phyloP scores from a whole-genome alignment of 1,140 invertebrate species.

The Wiebesia pumilae region DNA sequence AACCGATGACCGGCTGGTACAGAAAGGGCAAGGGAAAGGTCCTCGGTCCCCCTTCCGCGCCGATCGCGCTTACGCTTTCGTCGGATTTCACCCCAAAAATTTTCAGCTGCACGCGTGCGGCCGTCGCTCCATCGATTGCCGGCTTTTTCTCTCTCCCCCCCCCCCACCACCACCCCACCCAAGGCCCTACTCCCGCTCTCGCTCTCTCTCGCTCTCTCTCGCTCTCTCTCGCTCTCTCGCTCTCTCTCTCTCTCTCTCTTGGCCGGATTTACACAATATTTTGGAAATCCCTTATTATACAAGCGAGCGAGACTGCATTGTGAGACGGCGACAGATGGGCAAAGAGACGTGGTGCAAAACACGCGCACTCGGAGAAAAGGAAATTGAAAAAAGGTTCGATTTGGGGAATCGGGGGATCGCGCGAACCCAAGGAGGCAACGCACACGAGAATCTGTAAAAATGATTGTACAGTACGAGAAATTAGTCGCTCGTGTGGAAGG shows the following conservation, averaged over 20 bases:
- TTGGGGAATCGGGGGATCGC: not conserved
- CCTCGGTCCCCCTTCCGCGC: not conserved
- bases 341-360: not conserved
- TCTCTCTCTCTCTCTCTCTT: not conserved
- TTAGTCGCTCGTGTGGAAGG: conserved; percentile 49
- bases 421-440: not conserved
- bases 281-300: conserved; percentile 75
- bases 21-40: conserved; percentile 48
- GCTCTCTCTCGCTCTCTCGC: not conserved
- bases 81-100: conserved; percentile 71
- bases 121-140: conserved; percentile 51
- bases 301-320: conserved; percentile 53
- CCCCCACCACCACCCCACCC: too few relatives aligned
- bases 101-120: conserved; percentile 68
- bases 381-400: conserved; percentile 66
- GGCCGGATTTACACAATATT: conserved; percentile 75
- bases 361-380: conserved; percentile 25
- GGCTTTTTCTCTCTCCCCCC: not conserved
- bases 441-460: conserved; percentile 24
- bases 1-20: conserved; percentile 57
- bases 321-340: conserved; percentile 69
- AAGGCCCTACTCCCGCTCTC: too few relatives aligned
- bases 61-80: conserved; percentile 58
- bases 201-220: conserved; percentile 52
- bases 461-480: conserved; percentile 45